phyloP scores from a whole-genome alignment of 2,113 vertebrate species.

The Catagonus wagneri region DNA sequence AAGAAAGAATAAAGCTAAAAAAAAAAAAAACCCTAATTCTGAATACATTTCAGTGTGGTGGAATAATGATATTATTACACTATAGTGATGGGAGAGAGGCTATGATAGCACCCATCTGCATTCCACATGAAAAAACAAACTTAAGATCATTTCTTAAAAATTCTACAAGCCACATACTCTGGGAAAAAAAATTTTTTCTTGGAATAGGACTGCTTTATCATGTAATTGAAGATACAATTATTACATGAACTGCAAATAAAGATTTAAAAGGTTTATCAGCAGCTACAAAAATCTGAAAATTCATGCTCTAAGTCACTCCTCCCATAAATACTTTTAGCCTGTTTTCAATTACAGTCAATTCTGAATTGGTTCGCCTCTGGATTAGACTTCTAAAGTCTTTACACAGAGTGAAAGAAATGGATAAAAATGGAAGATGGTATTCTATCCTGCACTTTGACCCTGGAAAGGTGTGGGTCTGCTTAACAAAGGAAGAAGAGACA shows the following conservation, averaged over 20 bases:
- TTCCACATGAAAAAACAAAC: constrained; percentile 74
- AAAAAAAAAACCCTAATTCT: constrained; percentile 79
- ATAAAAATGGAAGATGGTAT: constrained; percentile 80
- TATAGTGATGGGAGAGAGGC: constrained; percentile 76
- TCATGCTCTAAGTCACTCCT: constrained; percentile 84
- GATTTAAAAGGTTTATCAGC: constrained; percentile 82
- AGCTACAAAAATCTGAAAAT: constrained; percentile 85
- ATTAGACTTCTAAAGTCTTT: constrained; percentile 73
- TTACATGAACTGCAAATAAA: constrained; percentile 88
- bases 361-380: constrained; percentile 76
- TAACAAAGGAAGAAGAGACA: constrained; percentile 50
- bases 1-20: constrained; percentile 82
- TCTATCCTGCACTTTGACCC: constrained; percentile 84
- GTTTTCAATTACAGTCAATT: constrained; percentile 76
- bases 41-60: constrained; percentile 83
- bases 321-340: constrained; percentile 86
- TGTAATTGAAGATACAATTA: constrained; percentile 86
- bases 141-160: constrained; percentile 75
- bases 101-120: constrained; percentile 84
- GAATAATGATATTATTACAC: constrained; percentile 81
- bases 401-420: constrained; percentile 79
- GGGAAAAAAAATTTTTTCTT: constrained; percentile 70
- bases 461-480: constrained; percentile 77
- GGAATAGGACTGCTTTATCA: constrained; percentile 87
- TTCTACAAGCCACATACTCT: constrained; percentile 82